phyloP scores from a whole-genome alignment of 2,888 invertebrate genomes.

The Teinopalpus imperialis region DNA sequence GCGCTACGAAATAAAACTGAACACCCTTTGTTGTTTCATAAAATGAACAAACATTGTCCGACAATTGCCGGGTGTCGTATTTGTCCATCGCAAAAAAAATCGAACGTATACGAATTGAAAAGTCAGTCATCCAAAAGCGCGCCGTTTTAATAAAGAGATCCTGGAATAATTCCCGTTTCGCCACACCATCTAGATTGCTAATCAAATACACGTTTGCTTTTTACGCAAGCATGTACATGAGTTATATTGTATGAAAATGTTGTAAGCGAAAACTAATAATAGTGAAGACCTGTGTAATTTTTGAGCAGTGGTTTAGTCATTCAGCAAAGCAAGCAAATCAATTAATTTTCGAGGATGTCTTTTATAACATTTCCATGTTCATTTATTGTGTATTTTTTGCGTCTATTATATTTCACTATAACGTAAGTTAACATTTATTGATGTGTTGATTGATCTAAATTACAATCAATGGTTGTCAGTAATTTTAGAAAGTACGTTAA shows the following conservation, averaged over 20 bases:
- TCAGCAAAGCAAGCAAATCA: background rate
- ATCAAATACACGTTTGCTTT: conserved; percentile 4
- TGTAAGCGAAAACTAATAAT: background rate
- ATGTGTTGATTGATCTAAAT: no score
- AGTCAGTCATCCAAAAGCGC: conserved; percentile 22
- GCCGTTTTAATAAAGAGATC: conserved; percentile 24
- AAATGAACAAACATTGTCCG: conserved; percentile 15
- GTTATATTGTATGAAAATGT: background rate
- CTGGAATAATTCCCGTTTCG: conserved; percentile 18
- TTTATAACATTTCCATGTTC: no score
- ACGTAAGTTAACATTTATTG: no score
- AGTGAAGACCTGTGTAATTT: background rate
- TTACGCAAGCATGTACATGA: conserved; percentile 1
- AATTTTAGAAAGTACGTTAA: no score
- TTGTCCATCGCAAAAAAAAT: conserved; percentile 12
- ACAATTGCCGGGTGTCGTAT: conserved; percentile 20
- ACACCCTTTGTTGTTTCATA: conserved; percentile 4
- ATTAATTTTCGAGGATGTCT: background rate
- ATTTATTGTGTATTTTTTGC: no score
- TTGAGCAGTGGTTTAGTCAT: background rate
- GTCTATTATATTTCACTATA: no score
- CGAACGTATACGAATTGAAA: conserved; percentile 18
- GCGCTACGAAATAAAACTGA: conserved; percentile 5
- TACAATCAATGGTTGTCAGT: no score
- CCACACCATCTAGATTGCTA: conserved; percentile 4